A percentile compares a stretch with the other conserved stretches of the same genome.
These are phyloP conservation scores for Laodelphax striatellus DNA, from an alignment of 1,140 invertebrate species.

Conservation along the genomic window DNA sequence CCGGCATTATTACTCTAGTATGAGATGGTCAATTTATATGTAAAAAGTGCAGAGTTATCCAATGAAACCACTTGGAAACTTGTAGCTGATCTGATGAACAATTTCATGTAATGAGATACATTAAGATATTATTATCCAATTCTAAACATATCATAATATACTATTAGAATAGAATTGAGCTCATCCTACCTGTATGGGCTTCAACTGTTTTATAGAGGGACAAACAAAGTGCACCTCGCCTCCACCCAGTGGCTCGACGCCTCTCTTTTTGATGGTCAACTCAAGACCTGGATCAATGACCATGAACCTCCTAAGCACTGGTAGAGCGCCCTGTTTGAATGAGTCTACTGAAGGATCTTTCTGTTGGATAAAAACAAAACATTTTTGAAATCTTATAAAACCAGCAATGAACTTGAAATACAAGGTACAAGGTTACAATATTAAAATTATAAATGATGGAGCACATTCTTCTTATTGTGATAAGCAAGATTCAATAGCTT, in stretches of 20 bases:
- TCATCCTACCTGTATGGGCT: slow-evolving; percentile 44
- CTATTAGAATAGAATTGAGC: too few species aligned
- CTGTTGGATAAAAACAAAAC: slow-evolving; percentile 27
- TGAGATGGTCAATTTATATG: background rate
- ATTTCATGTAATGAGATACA: background rate
- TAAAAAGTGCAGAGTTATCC: background rate
- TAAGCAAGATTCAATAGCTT: too few species aligned
- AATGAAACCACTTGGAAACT: background rate
- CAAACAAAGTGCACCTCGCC: slow-evolving; percentile 84
- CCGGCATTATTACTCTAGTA: too few species aligned
- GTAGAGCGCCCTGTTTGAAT: slow-evolving; percentile 65
- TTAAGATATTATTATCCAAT: background rate
- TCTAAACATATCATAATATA: too few species aligned
- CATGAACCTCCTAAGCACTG: slow-evolving; percentile 73
- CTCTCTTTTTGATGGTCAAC: slow-evolving; percentile 75
- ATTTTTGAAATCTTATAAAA: background rate
- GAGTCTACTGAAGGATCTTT: slow-evolving; percentile 70
- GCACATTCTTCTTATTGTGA: too few species aligned
- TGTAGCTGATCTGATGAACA: background rate
- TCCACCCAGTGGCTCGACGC: slow-evolving; percentile 73
- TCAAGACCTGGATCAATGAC: slow-evolving; percentile 79
- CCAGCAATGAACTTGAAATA: too few species aligned
- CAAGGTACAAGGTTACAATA: too few species aligned
- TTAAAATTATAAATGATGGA: too few species aligned
- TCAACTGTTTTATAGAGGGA: slow-evolving; percentile 56